These are phyloP conservation scores for Lophura nycthemera DNA, from an alignment of 2,113 vertebrate species.

Conservation along the genomic window DNA sequence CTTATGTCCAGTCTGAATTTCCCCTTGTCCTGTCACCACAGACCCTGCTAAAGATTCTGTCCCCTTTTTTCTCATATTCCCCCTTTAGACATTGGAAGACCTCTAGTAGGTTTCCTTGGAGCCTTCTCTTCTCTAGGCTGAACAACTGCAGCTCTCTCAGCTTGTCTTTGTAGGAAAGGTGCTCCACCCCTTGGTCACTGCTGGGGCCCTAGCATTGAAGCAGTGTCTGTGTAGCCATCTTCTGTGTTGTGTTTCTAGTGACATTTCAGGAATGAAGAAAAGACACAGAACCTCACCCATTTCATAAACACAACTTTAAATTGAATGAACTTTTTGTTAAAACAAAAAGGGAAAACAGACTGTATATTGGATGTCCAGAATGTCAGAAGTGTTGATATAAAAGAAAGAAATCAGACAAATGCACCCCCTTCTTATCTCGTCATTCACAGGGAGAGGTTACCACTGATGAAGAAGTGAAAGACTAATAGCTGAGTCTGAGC, in stretches of 20 bases:
- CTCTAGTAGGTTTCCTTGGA: too few relatives aligned
- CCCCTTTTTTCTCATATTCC: too few relatives aligned
- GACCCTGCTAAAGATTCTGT: too few relatives aligned
- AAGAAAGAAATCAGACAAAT: not conserved
- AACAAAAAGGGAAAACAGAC: not conserved
- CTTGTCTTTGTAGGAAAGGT: too few relatives aligned
- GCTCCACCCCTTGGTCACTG: too few relatives aligned
- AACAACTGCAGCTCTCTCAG: too few relatives aligned
- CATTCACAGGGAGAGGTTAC: not conserved
- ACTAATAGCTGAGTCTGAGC: not conserved
- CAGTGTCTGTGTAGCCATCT: not conserved
- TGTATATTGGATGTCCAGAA: not conserved
- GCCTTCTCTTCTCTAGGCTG: too few relatives aligned
- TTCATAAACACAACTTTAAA: not conserved
- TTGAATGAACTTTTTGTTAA: not conserved
- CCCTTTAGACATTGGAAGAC: too few relatives aligned
- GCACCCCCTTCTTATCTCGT: not conserved
- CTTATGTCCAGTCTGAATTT: too few relatives aligned
- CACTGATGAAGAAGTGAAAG: not conserved
- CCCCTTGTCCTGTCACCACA: too few relatives aligned
- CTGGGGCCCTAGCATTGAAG: not conserved
- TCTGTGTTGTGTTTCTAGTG: not conserved
- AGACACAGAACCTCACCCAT: not conserved
- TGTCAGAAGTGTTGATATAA: not conserved
- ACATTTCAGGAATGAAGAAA: not conserved